These are phyloP conservation scores for Gryon sp. DNA, from an alignment of 1,140 invertebrate species.

Conservation along the genomic window DNA sequence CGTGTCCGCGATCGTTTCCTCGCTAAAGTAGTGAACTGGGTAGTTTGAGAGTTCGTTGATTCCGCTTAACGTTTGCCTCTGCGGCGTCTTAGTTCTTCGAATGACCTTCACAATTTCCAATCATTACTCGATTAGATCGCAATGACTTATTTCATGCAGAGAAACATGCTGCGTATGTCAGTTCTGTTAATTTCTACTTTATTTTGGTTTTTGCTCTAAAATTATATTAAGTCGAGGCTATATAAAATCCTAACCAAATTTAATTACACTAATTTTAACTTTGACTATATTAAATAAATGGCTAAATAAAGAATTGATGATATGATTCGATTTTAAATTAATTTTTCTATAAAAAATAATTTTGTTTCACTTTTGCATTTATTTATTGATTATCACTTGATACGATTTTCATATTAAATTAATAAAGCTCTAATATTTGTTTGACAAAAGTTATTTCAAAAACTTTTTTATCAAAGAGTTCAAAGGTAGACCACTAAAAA, in stretches of 20 bases:
- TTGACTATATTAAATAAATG: no score
- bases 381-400: no score
- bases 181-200: neutral
- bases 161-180: neutral
- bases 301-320: no score
- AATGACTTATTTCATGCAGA: slow-evolving; percentile 15
- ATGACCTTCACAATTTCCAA: slow-evolving; percentile 48
- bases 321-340: no score
- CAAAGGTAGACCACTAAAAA: neutral
- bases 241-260: no score
- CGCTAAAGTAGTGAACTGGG: slow-evolving; percentile 64
- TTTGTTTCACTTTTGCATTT: no score
- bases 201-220: no score
- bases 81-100: slow-evolving; percentile 46
- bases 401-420: no score
- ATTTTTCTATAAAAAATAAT: no score
- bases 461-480: neutral
- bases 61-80: slow-evolving; percentile 57
- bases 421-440: no score
- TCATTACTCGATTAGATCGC: slow-evolving; percentile 45
- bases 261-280: no score
- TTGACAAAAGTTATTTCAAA: neutral
- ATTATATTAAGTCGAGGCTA: no score
- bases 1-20: slow-evolving; percentile 64
- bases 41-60: slow-evolving; percentile 63